Evolutionary conservation across 2,888 invertebrate genomes (phyloP).

Genomic region (Trachelus stipa): DNA sequence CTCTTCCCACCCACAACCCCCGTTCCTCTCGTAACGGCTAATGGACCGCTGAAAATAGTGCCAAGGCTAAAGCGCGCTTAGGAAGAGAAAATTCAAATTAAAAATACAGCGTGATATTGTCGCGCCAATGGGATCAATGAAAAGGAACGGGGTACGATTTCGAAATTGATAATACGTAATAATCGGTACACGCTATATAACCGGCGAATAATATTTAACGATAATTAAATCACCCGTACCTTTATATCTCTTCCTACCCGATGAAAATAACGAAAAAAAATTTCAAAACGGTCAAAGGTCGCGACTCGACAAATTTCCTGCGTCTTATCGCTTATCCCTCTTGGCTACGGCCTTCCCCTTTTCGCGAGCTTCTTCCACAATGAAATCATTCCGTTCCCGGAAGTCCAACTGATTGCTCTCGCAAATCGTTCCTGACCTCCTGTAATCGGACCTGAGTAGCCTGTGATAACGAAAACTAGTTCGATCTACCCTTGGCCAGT

Average conservation of each 20-base stretch:
- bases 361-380: not conserved
- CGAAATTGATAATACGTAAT: too few species aligned
- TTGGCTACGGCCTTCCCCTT: too few species aligned
- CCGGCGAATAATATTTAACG: too few species aligned
- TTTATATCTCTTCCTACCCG: too few species aligned
- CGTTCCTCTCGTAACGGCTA: conserved; percentile 35
- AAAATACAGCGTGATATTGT: not conserved
- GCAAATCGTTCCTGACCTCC: not conserved
- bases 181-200: too few species aligned
- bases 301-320: too few species aligned
- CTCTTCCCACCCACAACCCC: conserved; percentile 32
- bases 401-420: not conserved
- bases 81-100: not conserved
- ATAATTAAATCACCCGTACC: too few species aligned
- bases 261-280: too few species aligned
- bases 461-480: not conserved
- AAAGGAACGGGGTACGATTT: too few species aligned
- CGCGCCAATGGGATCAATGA: not conserved
- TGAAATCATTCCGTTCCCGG: not conserved
- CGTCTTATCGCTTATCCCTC: too few species aligned
- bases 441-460: not conserved
- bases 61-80: conserved; percentile 38
- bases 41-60: conserved; percentile 56
- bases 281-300: too few species aligned
- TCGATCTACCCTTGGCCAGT: not conserved